Percentiles rank a stretch among this genome's conserved stretches.
Conservation (phyloP, 2,888 invertebrate species). For the Eulithis prunata region DNA sequence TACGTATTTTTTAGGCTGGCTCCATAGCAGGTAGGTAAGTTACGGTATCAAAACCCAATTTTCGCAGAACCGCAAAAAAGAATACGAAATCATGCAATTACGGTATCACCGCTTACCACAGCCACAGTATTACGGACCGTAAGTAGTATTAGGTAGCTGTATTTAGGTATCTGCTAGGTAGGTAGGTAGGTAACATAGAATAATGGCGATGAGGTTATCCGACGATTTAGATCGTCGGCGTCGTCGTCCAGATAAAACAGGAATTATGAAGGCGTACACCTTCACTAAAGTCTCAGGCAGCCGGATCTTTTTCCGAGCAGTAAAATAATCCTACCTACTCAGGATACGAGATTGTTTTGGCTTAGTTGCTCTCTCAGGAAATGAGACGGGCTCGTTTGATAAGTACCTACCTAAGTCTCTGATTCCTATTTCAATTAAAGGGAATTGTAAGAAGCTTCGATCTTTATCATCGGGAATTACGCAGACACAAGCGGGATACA, state of each 20-base stretch:
- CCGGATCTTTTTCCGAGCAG: conserved; percentile 6
- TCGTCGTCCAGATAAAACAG: conserved; percentile 19
- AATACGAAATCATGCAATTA: conserved; percentile 25
- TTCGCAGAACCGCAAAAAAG: conserved; percentile 21
- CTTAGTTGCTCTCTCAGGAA: conserved; percentile 14
- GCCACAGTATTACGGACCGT: conserved; percentile 7
- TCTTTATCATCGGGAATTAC: conserved; percentile 7
- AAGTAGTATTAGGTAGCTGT: no score
- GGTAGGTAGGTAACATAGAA: conserved; percentile 17
- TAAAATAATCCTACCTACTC: conserved; percentile 9
- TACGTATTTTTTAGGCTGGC: neutral
- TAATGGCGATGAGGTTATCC: conserved; percentile 8
- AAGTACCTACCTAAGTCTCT: conserved; percentile 24
- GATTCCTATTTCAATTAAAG: conserved; percentile 31
- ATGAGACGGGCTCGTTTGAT: conserved; percentile 14
- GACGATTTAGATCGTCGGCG: conserved; percentile 11
- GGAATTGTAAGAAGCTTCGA: conserved; percentile 15
- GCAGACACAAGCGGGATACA: neutral
- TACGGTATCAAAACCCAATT: conserved; percentile 22
- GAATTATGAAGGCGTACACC: conserved; percentile 22
- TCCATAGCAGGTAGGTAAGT: neutral
- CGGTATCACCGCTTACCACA: neutral
- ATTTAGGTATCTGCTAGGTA: no score
- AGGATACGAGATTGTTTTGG: conserved; percentile 17
- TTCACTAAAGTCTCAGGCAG: neutral